phyloP scores from a whole-genome alignment of 2,888 invertebrate genomes.

The Myathropa florea region DNA sequence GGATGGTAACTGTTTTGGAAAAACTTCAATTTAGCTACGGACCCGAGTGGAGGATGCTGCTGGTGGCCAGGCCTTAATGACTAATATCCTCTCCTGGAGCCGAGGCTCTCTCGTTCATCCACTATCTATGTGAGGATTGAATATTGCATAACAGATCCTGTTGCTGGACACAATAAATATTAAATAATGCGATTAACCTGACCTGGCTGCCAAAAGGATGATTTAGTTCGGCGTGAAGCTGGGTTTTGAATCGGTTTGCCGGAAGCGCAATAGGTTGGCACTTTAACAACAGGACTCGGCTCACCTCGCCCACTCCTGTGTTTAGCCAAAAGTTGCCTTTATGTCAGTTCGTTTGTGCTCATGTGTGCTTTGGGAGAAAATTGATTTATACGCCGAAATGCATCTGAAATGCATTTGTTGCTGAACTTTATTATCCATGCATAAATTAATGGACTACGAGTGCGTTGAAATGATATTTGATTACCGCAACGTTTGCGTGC shows the following conservation, averaged over 20 bases:
- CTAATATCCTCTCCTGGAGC: neutral
- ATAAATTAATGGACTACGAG: neutral
- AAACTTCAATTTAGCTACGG: neutral
- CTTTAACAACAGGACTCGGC: neutral
- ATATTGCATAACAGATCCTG: constrained; percentile 40
- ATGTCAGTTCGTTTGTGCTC: neutral
- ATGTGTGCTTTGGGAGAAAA: neutral
- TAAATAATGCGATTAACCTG: constrained; percentile 50
- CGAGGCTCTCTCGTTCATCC: neutral
- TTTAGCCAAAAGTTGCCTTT: neutral
- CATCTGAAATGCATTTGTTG: neutral
- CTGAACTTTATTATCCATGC: neutral
- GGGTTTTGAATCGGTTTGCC: neutral
- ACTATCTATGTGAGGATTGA: neutral
- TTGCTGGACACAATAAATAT: constrained; percentile 52
- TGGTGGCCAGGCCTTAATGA: neutral
- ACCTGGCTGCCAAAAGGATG: neutral
- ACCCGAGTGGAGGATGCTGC: neutral
- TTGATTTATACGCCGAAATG: neutral
- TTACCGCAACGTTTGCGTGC: neutral
- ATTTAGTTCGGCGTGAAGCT: neutral
- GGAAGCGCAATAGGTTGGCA: neutral
- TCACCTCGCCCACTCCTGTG: neutral
- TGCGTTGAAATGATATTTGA: neutral
- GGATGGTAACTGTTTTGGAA: neutral